Percentiles rank a stretch among this genome's conserved stretches.
phyloP scores from a whole-genome alignment of 2,888 invertebrate genomes.

The Cosmia trapezina region DNA sequence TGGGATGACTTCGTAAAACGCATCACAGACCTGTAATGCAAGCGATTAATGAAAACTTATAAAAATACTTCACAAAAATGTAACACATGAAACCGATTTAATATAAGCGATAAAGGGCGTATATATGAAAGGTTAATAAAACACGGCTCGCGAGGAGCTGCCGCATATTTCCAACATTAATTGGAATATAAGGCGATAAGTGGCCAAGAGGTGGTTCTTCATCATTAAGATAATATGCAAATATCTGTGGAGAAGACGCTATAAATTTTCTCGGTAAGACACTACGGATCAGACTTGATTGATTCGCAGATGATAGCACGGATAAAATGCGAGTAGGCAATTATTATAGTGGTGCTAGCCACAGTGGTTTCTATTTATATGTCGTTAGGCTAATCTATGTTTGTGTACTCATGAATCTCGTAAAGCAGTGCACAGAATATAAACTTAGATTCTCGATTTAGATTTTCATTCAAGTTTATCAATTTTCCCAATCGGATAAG shows the following conservation, averaged over 20 bases:
- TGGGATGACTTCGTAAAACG: background rate
- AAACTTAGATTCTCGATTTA: constrained; percentile 62
- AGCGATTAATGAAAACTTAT: constrained; percentile 64
- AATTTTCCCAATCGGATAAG: constrained; percentile 59
- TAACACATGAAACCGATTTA: constrained; percentile 81
- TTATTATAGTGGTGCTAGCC: constrained; percentile 63
- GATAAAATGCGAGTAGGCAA: constrained; percentile 70
- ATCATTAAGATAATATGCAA: constrained; percentile 87
- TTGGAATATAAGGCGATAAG: constrained; percentile 85
- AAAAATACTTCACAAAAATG: constrained; percentile 74
- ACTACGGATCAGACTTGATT: constrained; percentile 77
- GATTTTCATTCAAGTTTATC: constrained; percentile 65
- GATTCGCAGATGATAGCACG: constrained; percentile 79
- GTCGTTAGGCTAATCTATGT: constrained; percentile 61
- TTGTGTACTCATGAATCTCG: constrained; percentile 61
- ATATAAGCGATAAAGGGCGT: constrained; percentile 76
- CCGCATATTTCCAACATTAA: constrained; percentile 85
- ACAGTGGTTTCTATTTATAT: constrained; percentile 64
- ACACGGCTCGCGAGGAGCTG: constrained; percentile 75
- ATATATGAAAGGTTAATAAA: constrained; percentile 86
- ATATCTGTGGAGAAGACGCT: constrained; percentile 77
- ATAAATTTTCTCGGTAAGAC: constrained; percentile 76
- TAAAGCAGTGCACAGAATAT: constrained; percentile 56
- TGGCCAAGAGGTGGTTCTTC: constrained; percentile 80
- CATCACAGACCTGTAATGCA: background rate